Evolutionary conservation across 2,797 vertebrate species (phyloP).

Genomic region (Rhadinocentrus ornatus): DNA sequence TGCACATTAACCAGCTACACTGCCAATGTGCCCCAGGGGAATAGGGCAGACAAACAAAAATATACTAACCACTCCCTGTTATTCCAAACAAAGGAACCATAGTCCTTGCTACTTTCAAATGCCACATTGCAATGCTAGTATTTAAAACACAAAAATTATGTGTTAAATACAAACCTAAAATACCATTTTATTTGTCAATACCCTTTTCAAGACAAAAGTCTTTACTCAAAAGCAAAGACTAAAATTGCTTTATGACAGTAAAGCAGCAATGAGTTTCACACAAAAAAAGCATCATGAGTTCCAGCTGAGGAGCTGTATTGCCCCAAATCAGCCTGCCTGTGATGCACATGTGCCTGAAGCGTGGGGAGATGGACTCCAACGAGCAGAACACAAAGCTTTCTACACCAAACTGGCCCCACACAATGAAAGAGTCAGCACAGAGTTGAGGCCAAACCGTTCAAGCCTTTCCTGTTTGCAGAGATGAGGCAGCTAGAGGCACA

Average conservation of each 20-base stretch:
- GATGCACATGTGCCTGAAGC: conserved; percentile 35
- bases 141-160: conserved; percentile 2
- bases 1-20: conserved; percentile 64
- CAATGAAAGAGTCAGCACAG: conserved; percentile 80
- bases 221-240: not conserved
- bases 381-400: conserved; percentile 62
- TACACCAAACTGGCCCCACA: conserved; percentile 58
- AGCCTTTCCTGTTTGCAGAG: conserved; percentile 77
- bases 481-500: conserved; percentile 65
- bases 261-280: conserved; percentile 15
- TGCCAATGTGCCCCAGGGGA: conserved; percentile 54
- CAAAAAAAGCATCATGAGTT: conserved; percentile 22
- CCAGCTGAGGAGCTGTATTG: conserved; percentile 29
- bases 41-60: conserved; percentile 29
- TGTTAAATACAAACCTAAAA: conserved; percentile 10
- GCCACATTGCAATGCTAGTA: conserved; percentile 1
- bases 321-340: conserved; percentile 31
- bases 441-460: conserved; percentile 64
- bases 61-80: conserved; percentile 41
- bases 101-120: conserved; percentile 15
- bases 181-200: not conserved
- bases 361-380: conserved; percentile 48
- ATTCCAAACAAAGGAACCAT: conserved; percentile 54
- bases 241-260: not conserved
- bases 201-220: not conserved